phyloP scores from a whole-genome alignment of 2,113 vertebrate genomes.

The Myotis lucifugus region DNA sequence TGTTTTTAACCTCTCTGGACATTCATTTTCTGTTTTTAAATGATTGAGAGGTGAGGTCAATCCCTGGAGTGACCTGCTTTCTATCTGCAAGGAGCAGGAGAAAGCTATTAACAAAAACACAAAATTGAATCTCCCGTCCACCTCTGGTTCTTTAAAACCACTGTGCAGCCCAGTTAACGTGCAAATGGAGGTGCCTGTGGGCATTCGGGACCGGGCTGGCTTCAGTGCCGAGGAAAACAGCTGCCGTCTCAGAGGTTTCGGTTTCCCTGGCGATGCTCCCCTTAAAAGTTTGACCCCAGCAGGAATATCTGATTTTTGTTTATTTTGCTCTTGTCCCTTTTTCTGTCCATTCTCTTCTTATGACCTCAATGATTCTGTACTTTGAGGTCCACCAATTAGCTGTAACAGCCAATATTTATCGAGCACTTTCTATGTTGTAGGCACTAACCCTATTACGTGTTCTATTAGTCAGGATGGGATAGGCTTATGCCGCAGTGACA shows the following conservation, averaged over 20 bases:
- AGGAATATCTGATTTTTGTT: neutral
- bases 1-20: conserved; percentile 69
- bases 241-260: neutral
- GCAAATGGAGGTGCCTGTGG: neutral
- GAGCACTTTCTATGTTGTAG: neutral
- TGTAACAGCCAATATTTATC: neutral
- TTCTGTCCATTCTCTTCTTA: neutral
- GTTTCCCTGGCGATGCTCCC: neutral
- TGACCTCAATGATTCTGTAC: neutral
- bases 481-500: neutral
- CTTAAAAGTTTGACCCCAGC: neutral
- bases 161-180: neutral
- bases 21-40: conserved; percentile 71
- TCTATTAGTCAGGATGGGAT: neutral
- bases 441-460: neutral
- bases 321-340: neutral
- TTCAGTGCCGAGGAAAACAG: neutral
- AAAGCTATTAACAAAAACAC: conserved; percentile 71
- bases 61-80: conserved; percentile 51
- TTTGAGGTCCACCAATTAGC: neutral
- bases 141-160: neutral
- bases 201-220: neutral
- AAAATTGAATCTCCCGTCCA: conserved; percentile 64
- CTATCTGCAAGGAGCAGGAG: conserved; percentile 61
- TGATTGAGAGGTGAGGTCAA: conserved; percentile 60